Evolutionary conservation across 2,888 invertebrate species (phyloP).

Genomic region (Timema podura): DNA sequence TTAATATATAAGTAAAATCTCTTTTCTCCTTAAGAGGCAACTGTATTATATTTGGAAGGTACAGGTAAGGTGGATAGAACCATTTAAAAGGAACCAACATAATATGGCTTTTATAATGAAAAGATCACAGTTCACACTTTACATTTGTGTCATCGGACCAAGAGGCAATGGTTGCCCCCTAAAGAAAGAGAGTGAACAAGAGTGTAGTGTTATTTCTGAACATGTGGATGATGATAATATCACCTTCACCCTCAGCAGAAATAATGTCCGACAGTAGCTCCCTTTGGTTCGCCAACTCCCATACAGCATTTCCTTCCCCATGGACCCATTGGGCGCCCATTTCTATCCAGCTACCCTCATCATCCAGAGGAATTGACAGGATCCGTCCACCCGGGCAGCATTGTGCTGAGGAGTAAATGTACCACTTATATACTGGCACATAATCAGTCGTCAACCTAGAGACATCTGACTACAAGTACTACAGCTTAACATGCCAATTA

Average conservation of each 20-base stretch:
- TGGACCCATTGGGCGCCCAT: slow-evolving; percentile 79
- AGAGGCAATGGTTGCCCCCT: too few species aligned
- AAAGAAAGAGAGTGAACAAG: background rate
- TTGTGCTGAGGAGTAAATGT: slow-evolving; percentile 43
- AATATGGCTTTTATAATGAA: too few species aligned
- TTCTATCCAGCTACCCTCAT: slow-evolving; percentile 55
- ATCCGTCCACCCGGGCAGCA: slow-evolving; percentile 54
- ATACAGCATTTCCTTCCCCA: slow-evolving; percentile 59
- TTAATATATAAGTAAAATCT: background rate
- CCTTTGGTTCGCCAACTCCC: slow-evolving; percentile 46
- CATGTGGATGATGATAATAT: background rate
- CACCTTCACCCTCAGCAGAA: slow-evolving; percentile 56
- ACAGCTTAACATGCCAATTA: too few species aligned
- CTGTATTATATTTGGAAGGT: too few species aligned
- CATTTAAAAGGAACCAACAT: too few species aligned
- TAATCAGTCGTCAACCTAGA: background rate
- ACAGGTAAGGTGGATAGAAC: too few species aligned
- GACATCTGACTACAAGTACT: too few species aligned
- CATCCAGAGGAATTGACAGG: slow-evolving; percentile 44
- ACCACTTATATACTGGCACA: background rate
- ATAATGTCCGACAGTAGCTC: slow-evolving; percentile 47
- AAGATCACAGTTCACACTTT: too few species aligned
- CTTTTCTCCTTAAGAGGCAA: too few species aligned
- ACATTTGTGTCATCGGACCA: too few species aligned
- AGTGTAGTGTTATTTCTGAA: too few species aligned